Evolutionary conservation across 92 coral and sea anemone species (phyloP).

Genomic region (Metridium senile): DNA sequence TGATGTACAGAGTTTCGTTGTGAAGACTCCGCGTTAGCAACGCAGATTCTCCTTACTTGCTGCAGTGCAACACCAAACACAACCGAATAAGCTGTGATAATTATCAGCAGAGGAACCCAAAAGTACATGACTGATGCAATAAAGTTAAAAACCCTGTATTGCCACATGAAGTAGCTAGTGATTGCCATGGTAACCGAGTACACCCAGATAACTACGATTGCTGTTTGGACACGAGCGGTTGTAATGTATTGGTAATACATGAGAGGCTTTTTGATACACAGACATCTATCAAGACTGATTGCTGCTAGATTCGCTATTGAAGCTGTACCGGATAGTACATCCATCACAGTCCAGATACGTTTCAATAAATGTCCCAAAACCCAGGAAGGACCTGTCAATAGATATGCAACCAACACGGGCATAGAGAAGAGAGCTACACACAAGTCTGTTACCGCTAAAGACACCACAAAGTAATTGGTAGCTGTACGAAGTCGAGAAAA

Average conservation of each 20-base stretch:
- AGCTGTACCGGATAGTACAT: constrained; percentile 80
- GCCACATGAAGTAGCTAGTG: constrained; percentile 55
- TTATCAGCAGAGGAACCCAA: constrained; percentile 75
- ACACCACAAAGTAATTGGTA: constrained; percentile 74
- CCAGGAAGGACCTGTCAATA: constrained; percentile 77
- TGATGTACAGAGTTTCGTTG: constrained; percentile 12
- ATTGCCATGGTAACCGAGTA: constrained; percentile 65
- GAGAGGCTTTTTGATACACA: constrained; percentile 63
- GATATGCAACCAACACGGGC: constrained; percentile 76
- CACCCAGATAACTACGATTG: constrained; percentile 62
- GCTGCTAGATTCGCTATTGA: constrained; percentile 80
- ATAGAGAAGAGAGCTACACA: constrained; percentile 79
- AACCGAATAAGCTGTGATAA: constrained; percentile 67
- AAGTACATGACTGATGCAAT: constrained; percentile 66
- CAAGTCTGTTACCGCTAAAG: constrained; percentile 78
- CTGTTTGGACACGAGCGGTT: constrained; percentile 26
- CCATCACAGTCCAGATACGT: constrained; percentile 77
- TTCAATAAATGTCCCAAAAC: constrained; percentile 28
- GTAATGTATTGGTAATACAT: constrained; percentile 59
- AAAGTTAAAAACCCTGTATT: constrained; percentile 57
- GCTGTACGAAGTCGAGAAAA: constrained; percentile 55
- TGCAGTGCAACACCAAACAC: constrained; percentile 71
- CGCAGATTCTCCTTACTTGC: constrained; percentile 54
- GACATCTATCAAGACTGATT: constrained; percentile 81
- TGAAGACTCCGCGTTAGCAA: constrained; percentile 26